Base-by-base conservation (phyloP, 2,888 invertebrate species). In the Leptothorax acervorum region DNA sequence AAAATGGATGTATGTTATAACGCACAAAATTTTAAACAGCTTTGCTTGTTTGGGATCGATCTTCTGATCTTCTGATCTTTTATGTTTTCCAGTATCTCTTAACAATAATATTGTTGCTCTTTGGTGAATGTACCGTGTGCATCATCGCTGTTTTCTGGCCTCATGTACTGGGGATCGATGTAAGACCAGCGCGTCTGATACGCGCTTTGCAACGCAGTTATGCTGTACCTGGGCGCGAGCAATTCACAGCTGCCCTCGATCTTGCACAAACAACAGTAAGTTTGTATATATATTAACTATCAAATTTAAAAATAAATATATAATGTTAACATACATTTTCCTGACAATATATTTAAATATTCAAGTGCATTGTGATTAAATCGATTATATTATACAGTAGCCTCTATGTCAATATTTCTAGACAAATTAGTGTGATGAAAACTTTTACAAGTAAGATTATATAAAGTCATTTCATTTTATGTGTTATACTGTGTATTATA, bases 211-310 rank as follows among this genome's bases (percentile, higher is more conserved):
- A 98, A 93, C 96, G 96, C 1, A 97, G 96, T 93, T 98, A 98
- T 93, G 98, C 97, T 1, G 96, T 97, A 35, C 97, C 97, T 0
- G 97, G 97, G 31, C 95, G 96, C 62, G 96, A 96, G 90, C 96
- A 97, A 93, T 97, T 97, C 93, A 98, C 98, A 6, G 97, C 97
- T 35, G 97, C 98, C 11, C 96, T 98, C 87, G 98, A 98, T 95
- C 95, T 98, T 79, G 97, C 97, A 0, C 98, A 98, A 94, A 97
- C 96, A 0, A 90, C 88, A 86, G 94, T 94, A 88, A 85, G 76
- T 88, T 83, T 76, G 23, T 15, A 12, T 39, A 23, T 15, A 12
- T 39, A 15, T 42, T 1, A 18, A n/a, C 15, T 57, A 11, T 60
- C 12, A 0, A 63, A 53, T 18, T 62, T 48, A 53, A 51, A 53